Evolutionary conservation across 2,797 vertebrate species (phyloP).

Genomic region (Oreochromis grahami): DNA sequence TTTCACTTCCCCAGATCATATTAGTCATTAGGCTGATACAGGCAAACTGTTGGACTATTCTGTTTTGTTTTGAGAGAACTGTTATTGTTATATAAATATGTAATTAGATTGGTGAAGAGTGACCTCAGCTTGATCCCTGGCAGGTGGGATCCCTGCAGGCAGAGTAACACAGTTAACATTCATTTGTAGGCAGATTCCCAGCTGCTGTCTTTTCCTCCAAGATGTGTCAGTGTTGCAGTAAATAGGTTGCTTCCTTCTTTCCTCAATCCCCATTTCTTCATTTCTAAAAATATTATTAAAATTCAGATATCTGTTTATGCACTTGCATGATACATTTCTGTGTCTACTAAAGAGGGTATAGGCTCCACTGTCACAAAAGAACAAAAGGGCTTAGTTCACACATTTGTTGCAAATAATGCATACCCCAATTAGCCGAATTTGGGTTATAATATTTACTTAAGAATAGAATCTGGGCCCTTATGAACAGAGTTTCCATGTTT

Average conservation of each 20-base stretch:
- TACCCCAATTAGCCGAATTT: neutral
- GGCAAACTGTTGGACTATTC: neutral
- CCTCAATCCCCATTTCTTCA: neutral
- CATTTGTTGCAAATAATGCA: neutral
- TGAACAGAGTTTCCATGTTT: neutral
- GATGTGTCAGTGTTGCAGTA: neutral
- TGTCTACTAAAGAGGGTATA: neutral
- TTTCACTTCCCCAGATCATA: neutral
- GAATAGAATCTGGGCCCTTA: neutral
- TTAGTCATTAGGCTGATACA: neutral
- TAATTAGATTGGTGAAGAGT: neutral
- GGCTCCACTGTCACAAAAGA: neutral
- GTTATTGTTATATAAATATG: neutral
- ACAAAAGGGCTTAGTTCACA: neutral
- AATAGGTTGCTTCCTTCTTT: neutral
- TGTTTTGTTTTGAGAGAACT: neutral
- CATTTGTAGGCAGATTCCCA: neutral
- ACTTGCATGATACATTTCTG: neutral
- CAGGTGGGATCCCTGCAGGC: neutral
- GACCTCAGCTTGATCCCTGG: neutral
- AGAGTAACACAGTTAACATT: neutral
- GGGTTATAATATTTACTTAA: neutral
- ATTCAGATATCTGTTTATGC: neutral
- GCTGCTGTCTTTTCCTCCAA: neutral
- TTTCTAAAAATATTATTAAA: neutral